phyloP scores from a whole-genome alignment of 2,888 invertebrate species.

The Magallana nippona region DNA sequence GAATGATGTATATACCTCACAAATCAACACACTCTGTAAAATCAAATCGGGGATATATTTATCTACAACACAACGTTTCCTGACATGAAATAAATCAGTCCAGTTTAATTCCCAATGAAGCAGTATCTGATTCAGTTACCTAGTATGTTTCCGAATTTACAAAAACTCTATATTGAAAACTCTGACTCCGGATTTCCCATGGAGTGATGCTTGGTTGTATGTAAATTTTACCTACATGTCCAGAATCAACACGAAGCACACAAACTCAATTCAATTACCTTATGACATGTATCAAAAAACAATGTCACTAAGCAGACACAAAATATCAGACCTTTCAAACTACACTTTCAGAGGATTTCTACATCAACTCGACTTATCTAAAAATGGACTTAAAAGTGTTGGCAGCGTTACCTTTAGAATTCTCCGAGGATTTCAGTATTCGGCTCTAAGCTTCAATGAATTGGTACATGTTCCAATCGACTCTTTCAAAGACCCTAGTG shows the following conservation, averaged over 20 bases:
- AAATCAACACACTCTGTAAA: not conserved
- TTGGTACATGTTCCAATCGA: constrained; percentile 34
- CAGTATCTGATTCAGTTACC: not conserved
- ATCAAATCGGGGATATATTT: not conserved
- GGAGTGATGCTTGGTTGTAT: constrained; percentile 30
- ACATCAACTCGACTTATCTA: constrained; percentile 43
- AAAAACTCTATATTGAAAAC: constrained; percentile 42
- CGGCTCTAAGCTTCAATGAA: constrained; percentile 44
- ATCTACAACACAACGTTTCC: not conserved
- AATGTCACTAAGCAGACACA: constrained; percentile 39
- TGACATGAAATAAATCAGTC: not conserved
- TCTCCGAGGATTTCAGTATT: constrained; percentile 44
- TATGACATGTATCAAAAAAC: constrained; percentile 12
- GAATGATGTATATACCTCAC: not conserved
- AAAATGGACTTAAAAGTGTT: constrained; percentile 40
- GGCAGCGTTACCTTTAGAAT: constrained; percentile 37
- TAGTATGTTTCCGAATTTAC: constrained; percentile 44
- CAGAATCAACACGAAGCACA: not conserved
- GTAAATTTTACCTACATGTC: not conserved
- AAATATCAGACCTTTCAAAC: constrained; percentile 39
- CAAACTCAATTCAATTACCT: too few relatives aligned
- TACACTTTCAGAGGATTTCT: constrained; percentile 43
- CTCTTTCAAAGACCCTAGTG: constrained; percentile 36
- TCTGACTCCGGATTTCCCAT: constrained; percentile 48
- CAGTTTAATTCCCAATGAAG: not conserved